Evolutionary conservation across 2,888 invertebrate genomes (phyloP), one percentile per base, ranked within the genome.

Genomic region (Zygogramma bicolorata): DNA sequence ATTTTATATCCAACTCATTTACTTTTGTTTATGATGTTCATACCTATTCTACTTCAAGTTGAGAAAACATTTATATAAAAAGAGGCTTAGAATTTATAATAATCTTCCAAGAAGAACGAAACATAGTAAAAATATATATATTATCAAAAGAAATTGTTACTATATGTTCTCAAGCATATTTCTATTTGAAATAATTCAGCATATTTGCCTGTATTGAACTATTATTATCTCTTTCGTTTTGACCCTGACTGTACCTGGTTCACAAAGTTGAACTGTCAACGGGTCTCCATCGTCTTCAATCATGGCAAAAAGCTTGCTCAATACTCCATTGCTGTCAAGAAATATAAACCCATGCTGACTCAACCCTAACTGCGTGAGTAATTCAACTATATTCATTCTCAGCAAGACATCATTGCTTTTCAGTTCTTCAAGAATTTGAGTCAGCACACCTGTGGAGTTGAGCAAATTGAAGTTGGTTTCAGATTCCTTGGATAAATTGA

Each of bases 301-400:
- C 77, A 92, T 88, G 2, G 88, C 87, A 57, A 92, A 90, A 63
- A 96, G 88, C 74, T 89, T 90, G 42, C 89, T 87, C 31, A 96
- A 88, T 1, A 93, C 89, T 8, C 92, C 92, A 73, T 91, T 90
- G 53, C 90, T 88, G 70, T 95, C 92, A 74, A 97, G 88, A 84
- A 91, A 95, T 49, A 89, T 87, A 5, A 95, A 90, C 0, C 97
- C 96, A 82, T 95, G 92, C 65, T 92, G 90, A 65, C 90, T 90
- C 20, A 91, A 84, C 0, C 93, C 94, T 57, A 97, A 86, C 59
- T 91, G 90, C 0, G 93, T 92, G 40, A 97, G 84, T 49, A 95
- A 87, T 86, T 97, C 95, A 63, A 97, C 86, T 65, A 94, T 90
- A 84, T 96, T 97, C 71, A 97, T 88, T 85, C 94, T 93, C 49